A percentile compares a stretch with the other conserved stretches of the same genome.
Evolutionary conservation across 2,888 invertebrate species (phyloP).

Genomic region (Andrena bucephala): DNA sequence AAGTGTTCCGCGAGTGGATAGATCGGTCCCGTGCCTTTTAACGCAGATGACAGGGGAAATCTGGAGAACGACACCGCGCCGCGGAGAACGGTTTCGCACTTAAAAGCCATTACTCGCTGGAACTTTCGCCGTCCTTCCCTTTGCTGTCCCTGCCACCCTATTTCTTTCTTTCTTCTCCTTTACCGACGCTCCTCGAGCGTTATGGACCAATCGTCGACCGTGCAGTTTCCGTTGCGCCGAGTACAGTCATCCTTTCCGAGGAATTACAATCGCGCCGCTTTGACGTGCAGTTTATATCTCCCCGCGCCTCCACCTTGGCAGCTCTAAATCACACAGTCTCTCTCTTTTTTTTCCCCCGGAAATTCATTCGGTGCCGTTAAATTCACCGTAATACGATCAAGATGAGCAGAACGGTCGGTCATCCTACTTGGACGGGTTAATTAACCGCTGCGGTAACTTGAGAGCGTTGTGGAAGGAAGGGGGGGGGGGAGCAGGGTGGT

Average conservation of each 20-base stretch:
- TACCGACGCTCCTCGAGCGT: slow-evolving; percentile 3
- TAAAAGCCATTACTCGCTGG: slow-evolving; percentile 67
- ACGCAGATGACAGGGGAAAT: slow-evolving; percentile 58
- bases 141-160: slow-evolving; percentile 28
- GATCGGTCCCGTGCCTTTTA: slow-evolving; percentile 53
- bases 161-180: slow-evolving; percentile 19
- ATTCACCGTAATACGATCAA: slow-evolving; percentile 55
- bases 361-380: slow-evolving; percentile 35
- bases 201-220: slow-evolving; percentile 52
- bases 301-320: not conserved
- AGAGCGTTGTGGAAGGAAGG: slow-evolving; percentile 24
- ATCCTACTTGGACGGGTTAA: slow-evolving; percentile 55
- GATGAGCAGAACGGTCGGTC: slow-evolving; percentile 50
- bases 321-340: not conserved
- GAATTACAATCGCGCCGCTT: not conserved
- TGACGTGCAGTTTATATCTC: not conserved
- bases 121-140: slow-evolving; percentile 56
- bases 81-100: slow-evolving; percentile 64
- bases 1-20: slow-evolving; percentile 30
- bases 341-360: not conserved
- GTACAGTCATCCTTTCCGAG: not conserved
- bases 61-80: slow-evolving; percentile 52
- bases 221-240: slow-evolving; percentile 24
- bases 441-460: slow-evolving; percentile 55
- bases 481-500: slow-evolving; percentile 7